These are phyloP conservation scores for Ophion costatus DNA, from an alignment of 2,888 invertebrate genomes.

Conservation along the genomic window DNA sequence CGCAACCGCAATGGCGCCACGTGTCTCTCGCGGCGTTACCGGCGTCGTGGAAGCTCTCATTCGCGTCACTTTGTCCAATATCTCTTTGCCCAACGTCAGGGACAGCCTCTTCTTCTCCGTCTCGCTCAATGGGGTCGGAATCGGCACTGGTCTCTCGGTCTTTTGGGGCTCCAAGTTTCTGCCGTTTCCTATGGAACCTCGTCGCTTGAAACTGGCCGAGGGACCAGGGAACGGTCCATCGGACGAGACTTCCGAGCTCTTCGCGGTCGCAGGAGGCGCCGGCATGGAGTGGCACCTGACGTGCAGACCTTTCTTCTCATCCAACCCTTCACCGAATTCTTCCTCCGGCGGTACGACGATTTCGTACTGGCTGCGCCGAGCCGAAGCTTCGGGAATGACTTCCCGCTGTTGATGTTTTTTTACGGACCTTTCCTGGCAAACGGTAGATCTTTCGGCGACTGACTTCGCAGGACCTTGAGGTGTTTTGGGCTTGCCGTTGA, in stretches of 20 bases:
- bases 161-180: constrained; percentile 72
- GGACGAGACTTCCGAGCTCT: constrained; percentile 38
- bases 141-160: constrained; percentile 64
- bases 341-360: constrained; percentile 76
- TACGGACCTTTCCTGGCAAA: constrained; percentile 1
- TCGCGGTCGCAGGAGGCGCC: constrained; percentile 66
- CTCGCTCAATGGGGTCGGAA: constrained; percentile 84
- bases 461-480: constrained; percentile 37
- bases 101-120: constrained; percentile 90
- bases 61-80: constrained; percentile 87
- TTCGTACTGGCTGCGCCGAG: constrained; percentile 72
- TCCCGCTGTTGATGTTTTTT: constrained; percentile 11
- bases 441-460: constrained; percentile 29
- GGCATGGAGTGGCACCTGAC: constrained; percentile 82
- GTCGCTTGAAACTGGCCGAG: constrained; percentile 70
- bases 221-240: constrained; percentile 41
- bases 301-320: constrained; percentile 75
- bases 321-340: constrained; percentile 65
- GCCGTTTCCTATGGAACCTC: constrained; percentile 77
- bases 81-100: constrained; percentile 89
- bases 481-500: constrained; percentile 72
- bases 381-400: background rate
- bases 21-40: constrained; percentile 77
- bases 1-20: constrained; percentile 82
- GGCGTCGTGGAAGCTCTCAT: constrained; percentile 76